Evolutionary conservation across 2,797 vertebrate species (phyloP), one percentile per base, ranked within the genome.

Genomic region (Chiroxiphia lanceolata): DNA sequence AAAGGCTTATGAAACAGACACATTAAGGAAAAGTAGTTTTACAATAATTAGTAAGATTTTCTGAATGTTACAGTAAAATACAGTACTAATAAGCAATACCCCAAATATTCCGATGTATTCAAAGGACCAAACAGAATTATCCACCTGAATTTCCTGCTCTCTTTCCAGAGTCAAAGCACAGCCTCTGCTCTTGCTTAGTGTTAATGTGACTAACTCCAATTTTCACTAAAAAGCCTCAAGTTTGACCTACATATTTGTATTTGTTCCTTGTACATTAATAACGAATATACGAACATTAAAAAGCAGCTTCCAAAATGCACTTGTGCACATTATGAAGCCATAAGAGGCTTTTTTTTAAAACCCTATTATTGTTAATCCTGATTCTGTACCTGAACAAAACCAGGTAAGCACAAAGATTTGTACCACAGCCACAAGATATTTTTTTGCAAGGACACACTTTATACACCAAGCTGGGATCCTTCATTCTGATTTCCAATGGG

Each of bases 371-470:
- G 13, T 61, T 26, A 65, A 1, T 25, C 38, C 54, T 1, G 5
- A 29, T 60, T 81, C 65, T 70, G 40, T 12, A 75, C 48, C 31
- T 40, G 65, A 22, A 77, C 63, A 92, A 64, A 75, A 53, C 10
- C 54, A 53, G 48, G 53, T 23, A 78, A 72, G 68, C 71, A 23
- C 40, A 38, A 75, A 65, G 29, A 38, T 33, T 71, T 80, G 64
- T n/a, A 64, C 53, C 36, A 57, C 0, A 7, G 50, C 36, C 2
- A 0, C 26, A 40, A 48, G 33, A 23, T 10, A 42, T 21, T 80
- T 53, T 79, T 79, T 11, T 64, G 26, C 29, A 38, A 33, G 77
- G 29, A 50, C 10, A 8, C 2, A 3, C 21, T 47, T 82, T 34
- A 38, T 9, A 44, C 16, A 21, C 11, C 53, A 47, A 64, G 9